These are phyloP conservation scores for Bellardia bayeri DNA, from an alignment of 2,888 invertebrate species.

Conservation along the genomic window DNA sequence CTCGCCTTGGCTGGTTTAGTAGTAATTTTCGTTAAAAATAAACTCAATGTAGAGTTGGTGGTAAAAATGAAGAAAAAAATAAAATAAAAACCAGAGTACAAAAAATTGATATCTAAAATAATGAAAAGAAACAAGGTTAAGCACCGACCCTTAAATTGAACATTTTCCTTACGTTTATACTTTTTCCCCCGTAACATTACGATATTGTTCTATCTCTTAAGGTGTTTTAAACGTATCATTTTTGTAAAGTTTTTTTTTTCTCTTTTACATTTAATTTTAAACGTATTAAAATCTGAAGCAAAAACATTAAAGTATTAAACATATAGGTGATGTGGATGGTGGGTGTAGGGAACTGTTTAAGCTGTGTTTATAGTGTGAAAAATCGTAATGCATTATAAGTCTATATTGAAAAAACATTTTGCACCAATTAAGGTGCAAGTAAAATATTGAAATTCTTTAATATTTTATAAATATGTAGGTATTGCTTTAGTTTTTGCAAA, in stretches of 20 bases:
- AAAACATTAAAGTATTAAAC: constrained; percentile 34
- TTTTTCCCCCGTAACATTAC: background rate
- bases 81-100: background rate
- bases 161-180: constrained; percentile 43
- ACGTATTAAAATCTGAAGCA: constrained; percentile 19
- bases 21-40: constrained; percentile 57
- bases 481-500: background rate
- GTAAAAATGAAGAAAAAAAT: constrained; percentile 20
- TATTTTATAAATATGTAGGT: background rate
- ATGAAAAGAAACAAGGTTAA: constrained; percentile 67
- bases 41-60: constrained; percentile 53
- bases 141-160: constrained; percentile 70
- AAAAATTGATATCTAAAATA: constrained; percentile 63
- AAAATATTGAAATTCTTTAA: background rate
- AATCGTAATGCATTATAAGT: constrained; percentile 13
- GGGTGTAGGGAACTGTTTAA: constrained; percentile 6
- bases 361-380: constrained; percentile 52
- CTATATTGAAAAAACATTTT: background rate
- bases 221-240: constrained; percentile 66
- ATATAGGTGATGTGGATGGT: constrained; percentile 45
- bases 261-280: constrained; percentile 8
- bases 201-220: constrained; percentile 64
- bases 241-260: constrained; percentile 51
- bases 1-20: constrained; percentile 4
- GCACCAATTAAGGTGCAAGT: constrained; percentile 13